Evolutionary conservation across 2,888 invertebrate genomes (phyloP).

Genomic region (Noctua comes): DNA sequence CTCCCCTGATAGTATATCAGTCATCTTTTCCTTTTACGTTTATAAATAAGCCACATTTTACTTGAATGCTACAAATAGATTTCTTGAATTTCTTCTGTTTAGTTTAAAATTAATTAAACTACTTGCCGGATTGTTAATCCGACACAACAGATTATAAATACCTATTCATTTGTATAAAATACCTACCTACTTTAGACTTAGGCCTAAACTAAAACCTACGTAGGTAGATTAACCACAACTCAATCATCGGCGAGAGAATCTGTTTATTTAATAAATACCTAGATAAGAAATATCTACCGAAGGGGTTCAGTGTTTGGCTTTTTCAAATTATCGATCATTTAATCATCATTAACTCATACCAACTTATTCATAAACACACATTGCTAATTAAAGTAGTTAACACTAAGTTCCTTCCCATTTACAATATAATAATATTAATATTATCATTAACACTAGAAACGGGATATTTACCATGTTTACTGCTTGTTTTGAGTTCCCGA

Average conservation of each 20-base stretch:
- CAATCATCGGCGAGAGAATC: constrained; percentile 14
- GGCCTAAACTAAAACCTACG: constrained; percentile 51
- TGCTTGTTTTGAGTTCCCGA: no score
- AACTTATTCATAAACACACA: not conserved
- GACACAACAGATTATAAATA: constrained; percentile 4
- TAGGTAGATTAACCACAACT: constrained; percentile 23
- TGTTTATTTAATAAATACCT: constrained; percentile 20
- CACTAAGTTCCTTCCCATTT: not conserved
- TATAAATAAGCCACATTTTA: constrained; percentile 43
- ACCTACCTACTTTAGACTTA: constrained; percentile 36
- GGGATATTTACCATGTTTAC: no score
- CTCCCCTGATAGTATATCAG: constrained; percentile 54
- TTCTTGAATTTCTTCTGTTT: constrained; percentile 17
- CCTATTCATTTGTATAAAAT: constrained; percentile 1
- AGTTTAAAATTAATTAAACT: not conserved
- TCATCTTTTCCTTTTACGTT: constrained; percentile 52
- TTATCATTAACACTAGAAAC: no score
- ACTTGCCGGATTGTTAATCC: not conserved
- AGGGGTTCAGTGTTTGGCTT: not conserved
- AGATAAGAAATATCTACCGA: not conserved
- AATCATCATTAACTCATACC: not conserved
- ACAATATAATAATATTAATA: constrained; percentile 3
- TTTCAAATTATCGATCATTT: not conserved
- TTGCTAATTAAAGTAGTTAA: not conserved
- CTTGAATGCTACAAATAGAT: constrained; percentile 14